These are phyloP conservation scores for Catonia carolina DNA, from an alignment of 2,888 invertebrate species.

Conservation along the genomic window DNA sequence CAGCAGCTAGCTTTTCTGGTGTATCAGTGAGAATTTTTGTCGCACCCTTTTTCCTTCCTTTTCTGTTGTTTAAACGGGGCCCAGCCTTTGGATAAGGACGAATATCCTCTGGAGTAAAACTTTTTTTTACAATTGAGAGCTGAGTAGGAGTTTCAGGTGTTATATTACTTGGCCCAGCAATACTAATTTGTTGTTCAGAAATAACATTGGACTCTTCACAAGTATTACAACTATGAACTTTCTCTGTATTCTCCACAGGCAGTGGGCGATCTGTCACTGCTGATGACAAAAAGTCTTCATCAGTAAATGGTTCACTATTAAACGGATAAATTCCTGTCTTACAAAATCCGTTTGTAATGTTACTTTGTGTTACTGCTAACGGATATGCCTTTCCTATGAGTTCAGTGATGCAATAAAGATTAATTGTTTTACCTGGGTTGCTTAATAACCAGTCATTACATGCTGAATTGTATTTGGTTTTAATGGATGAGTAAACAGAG, in stretches of 20 bases:
- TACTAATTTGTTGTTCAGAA: no score
- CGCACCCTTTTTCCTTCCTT: no score
- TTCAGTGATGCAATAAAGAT: constrained; percentile 6
- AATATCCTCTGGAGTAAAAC: no score
- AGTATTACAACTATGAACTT: no score
- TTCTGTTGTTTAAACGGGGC: no score
- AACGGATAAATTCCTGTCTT: constrained; percentile 13
- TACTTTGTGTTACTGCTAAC: background rate
- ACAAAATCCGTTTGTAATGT: constrained; percentile 13
- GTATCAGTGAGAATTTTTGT: no score
- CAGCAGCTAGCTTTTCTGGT: no score
- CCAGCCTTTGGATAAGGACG: no score
- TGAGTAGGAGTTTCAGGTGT: no score
- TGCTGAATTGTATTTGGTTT: constrained; percentile 6
- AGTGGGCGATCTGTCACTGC: constrained; percentile 4
- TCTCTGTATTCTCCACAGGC: background rate
- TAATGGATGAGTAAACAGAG: constrained; percentile 13
- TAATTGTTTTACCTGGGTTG: constrained; percentile 11
- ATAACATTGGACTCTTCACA: no score
- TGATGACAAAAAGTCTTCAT: constrained; percentile 15
- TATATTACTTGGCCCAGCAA: no score
- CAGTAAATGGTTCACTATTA: constrained; percentile 14
- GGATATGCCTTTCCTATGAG: constrained; percentile 7
- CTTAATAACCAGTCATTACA: constrained; percentile 1
- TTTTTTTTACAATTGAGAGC: no score